Conservation (phyloP, 2,113 vertebrate genomes). For the Suricata suricatta region DNA sequence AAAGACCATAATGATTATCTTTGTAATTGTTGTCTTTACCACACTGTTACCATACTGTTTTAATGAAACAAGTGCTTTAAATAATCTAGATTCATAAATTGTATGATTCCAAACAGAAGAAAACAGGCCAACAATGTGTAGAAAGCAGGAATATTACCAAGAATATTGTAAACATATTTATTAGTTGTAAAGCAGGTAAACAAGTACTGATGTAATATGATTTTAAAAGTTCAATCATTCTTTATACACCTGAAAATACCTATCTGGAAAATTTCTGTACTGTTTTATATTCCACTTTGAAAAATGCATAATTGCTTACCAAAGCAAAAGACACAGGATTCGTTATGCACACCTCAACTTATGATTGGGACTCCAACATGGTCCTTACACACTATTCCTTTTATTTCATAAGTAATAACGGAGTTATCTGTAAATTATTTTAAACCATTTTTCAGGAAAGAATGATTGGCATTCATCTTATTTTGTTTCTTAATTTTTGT, state of each 20-base stretch:
- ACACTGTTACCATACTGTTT: background rate
- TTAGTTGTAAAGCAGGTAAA: background rate
- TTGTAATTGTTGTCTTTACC: background rate
- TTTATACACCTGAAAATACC: background rate
- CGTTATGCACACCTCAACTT: background rate
- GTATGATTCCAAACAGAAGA: background rate
- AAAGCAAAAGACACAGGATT: background rate
- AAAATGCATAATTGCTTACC: background rate
- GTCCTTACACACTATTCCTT: background rate
- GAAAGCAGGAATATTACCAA: background rate
- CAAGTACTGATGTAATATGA: background rate
- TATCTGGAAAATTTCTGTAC: background rate
- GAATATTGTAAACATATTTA: background rate
- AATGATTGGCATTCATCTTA: background rate
- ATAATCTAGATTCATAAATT: background rate
- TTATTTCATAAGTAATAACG: background rate
- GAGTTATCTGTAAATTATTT: background rate
- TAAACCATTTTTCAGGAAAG: background rate
- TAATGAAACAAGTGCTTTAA: background rate
- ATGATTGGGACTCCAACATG: background rate
- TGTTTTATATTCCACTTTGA: background rate
- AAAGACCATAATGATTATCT: background rate
- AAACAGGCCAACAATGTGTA: background rate
- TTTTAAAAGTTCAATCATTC: background rate
- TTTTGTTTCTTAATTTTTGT: background rate